Percentiles rank a stretch among this genome's conserved stretches.
Conservation (phyloP, 2,113 vertebrate genomes). For the Tragulus kanchil region DNA sequence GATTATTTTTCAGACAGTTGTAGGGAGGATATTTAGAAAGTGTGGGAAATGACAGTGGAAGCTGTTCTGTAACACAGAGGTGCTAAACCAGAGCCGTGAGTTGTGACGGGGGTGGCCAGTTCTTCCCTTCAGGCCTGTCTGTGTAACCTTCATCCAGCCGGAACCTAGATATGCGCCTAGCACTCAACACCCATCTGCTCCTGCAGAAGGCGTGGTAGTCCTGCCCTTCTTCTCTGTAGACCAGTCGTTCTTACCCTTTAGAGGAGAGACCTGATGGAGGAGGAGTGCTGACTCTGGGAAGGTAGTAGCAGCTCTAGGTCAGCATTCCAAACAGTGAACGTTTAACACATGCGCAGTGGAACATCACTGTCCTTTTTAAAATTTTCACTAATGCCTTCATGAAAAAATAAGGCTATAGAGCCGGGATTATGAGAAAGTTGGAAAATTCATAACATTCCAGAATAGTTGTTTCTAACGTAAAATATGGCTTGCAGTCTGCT, state of each 20-base stretch:
- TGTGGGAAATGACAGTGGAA: conserved; percentile 4
- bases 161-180: neutral
- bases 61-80: too few relatives aligned
- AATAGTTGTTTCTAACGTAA: conserved; percentile 57
- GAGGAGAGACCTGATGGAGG: neutral
- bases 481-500: conserved; percentile 44
- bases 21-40: neutral
- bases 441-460: conserved; percentile 43
- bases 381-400: neutral
- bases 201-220: neutral
- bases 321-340: neutral
- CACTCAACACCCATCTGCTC: neutral
- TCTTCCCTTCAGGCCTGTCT: neutral
- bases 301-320: neutral
- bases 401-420: neutral
- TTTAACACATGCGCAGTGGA: neutral
- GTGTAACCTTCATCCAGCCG: neutral
- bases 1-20: conserved; percentile 27
- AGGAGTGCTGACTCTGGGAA: neutral
- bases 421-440: neutral
- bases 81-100: too few relatives aligned
- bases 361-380: neutral
- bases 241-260: neutral
- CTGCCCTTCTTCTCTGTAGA: neutral
- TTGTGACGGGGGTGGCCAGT: neutral